Base-by-base conservation (phyloP, 2,888 invertebrate genomes). In the Tubulanus polymorphus region DNA sequence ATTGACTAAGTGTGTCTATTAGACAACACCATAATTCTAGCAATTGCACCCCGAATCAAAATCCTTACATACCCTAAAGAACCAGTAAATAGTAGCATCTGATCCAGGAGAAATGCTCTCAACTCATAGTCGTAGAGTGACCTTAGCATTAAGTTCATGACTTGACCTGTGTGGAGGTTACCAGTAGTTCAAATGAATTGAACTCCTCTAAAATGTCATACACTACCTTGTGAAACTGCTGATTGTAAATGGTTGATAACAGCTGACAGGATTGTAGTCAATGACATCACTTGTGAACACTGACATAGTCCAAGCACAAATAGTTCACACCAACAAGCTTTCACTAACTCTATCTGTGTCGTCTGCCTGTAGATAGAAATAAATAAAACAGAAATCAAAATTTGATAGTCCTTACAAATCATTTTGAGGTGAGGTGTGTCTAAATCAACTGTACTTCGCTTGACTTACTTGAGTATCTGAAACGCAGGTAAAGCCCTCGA, bases 231-330 rank as follows among this genome's bases (percentile, higher is more conserved):
- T 53, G 85, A 84, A 59, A 87, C 84, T 55, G 86, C 88, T 59
- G 85, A 84, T 79, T 88, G 91, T 70, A 93, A 82, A 74, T 92
- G 91, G 71, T 85, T 86, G 54, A 88, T 85, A 74, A 93, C 86
- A 60, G 90, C 89, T 27, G 90, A 87, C 65, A 96, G 83, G 67
- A 95, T 88, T 51, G 90, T 86, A 52, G 86, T 82, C 59, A 95
- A 84, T 8, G 89, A 88, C 69, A 93, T 82, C 27, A 87, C 85
- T 55, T 87, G 85, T 0, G 90, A 85, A 74, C 90, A 90, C 80
- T 94, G 93, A 12, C 92, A 89, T 62, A 97, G 82, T 0, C 94
- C 94, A 30, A 97, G 83, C 1, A 90, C 88, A 77, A 97, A 91
- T 59, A 97, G 78, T 74, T 94, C 92, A 57, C 92, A 87, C 96